Percentiles rank a stretch among this genome's conserved stretches.
These are phyloP conservation scores for Mimumesa dahlbomi DNA, from an alignment of 2,888 invertebrate species.

Conservation along the genomic window DNA sequence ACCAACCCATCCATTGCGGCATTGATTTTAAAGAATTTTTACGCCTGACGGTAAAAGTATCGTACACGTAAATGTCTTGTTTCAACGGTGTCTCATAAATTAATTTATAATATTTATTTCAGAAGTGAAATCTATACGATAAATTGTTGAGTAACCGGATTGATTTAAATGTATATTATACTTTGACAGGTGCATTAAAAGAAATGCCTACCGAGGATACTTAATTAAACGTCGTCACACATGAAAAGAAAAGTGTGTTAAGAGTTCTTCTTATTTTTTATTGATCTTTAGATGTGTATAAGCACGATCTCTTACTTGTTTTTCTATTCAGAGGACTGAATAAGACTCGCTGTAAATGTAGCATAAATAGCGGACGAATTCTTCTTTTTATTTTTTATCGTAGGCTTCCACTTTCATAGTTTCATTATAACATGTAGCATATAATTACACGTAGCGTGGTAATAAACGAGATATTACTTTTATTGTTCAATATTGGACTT, in stretches of 20 bases:
- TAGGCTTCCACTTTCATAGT: conserved; percentile 55
- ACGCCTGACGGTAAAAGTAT: neutral
- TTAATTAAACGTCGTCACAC: neutral
- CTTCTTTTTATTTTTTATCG: conserved; percentile 38
- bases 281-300: conserved; percentile 45
- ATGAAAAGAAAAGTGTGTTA: neutral
- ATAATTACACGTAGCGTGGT: conserved; percentile 47
- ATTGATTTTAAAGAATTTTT: too few species aligned
- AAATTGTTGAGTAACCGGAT: neutral
- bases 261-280: neutral
- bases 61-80: neutral
- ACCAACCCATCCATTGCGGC: too few species aligned
- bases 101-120: neutral
- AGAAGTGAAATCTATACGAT: neutral
- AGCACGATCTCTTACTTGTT: conserved; percentile 55
- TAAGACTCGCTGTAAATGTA: conserved; percentile 48
- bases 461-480: conserved; percentile 49
- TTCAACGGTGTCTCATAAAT: neutral
- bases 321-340: conserved; percentile 44
- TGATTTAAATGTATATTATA: neutral
- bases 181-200: neutral
- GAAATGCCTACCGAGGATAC: neutral
- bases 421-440: conserved; percentile 54
- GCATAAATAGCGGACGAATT: conserved; percentile 43
- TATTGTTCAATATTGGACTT: conserved; percentile 35